These are phyloP conservation scores for Styela plicata DNA, from an alignment of 23 tunicate genomes.

Conservation along the genomic window DNA sequence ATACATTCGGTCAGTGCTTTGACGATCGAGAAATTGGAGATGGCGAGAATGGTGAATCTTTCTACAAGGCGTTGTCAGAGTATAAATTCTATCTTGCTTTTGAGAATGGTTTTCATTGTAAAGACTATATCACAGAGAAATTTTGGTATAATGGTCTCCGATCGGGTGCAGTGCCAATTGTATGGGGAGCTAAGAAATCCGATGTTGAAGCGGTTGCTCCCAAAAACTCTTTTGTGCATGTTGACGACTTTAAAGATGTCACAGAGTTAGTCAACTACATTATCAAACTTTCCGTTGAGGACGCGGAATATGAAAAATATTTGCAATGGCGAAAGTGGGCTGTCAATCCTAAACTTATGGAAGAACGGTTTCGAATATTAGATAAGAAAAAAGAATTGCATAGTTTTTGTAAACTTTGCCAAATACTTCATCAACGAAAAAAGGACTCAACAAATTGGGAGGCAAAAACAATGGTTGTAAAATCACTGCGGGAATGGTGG, in stretches of 20 bases:
- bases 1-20: slow-evolving; percentile 24
- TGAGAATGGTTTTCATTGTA: slow-evolving; percentile 41
- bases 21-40: slow-evolving; percentile 19
- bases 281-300: background rate
- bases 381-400: slow-evolving; percentile 2
- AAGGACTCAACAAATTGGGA: background rate
- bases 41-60: slow-evolving; percentile 5
- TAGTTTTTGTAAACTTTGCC: slow-evolving; percentile 33
- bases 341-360: background rate
- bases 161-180: slow-evolving; percentile 30
- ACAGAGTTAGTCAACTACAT: slow-evolving; percentile 15
- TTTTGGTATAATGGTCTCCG: slow-evolving; percentile 37
- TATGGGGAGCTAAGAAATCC: slow-evolving; percentile 19
- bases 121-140: slow-evolving; percentile 33
- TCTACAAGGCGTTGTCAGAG: slow-evolving; percentile 17
- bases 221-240: slow-evolving; percentile 19
- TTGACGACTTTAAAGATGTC: slow-evolving; percentile 20
- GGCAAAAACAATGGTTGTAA: background rate
- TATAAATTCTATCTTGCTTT: slow-evolving; percentile 45
- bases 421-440: background rate
- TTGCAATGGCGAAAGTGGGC: slow-evolving; percentile 5
- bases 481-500: slow-evolving; percentile 28
- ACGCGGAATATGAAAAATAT: slow-evolving; percentile 19
- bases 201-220: slow-evolving; percentile 28
- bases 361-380: background rate